Conservation (phyloP, 2,888 invertebrate species). For the Dynastes tityus region DNA sequence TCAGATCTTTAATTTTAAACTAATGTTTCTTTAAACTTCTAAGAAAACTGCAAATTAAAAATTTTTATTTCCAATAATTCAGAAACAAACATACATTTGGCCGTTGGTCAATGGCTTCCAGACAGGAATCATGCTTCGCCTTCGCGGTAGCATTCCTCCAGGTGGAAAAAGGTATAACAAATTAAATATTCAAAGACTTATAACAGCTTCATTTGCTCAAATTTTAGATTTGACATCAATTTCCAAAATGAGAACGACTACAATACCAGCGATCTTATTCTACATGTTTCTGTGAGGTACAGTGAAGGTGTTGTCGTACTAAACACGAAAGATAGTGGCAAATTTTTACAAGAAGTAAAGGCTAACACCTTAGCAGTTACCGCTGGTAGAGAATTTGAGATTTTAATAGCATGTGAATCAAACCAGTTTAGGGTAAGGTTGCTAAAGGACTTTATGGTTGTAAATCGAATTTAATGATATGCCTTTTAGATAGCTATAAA, state of each 20-base stretch:
- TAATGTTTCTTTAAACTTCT: background rate
- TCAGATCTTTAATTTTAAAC: too few relatives aligned
- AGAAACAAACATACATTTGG: slow-evolving; percentile 25
- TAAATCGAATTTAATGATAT: background rate
- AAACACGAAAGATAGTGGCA: slow-evolving; percentile 10
- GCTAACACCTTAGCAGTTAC: slow-evolving; percentile 14
- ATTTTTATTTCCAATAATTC: background rate
- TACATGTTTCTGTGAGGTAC: slow-evolving; percentile 28
- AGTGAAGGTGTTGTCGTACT: slow-evolving; percentile 14
- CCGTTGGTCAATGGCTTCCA: slow-evolving; percentile 11
- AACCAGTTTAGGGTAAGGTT: slow-evolving; percentile 25
- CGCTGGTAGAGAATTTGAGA: slow-evolving; percentile 36
- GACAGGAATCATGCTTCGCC: slow-evolving; percentile 19
- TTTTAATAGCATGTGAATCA: slow-evolving; percentile 22
- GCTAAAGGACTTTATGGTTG: background rate
- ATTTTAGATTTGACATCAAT: slow-evolving; percentile 23
- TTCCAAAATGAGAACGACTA: slow-evolving; percentile 27
- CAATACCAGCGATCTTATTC: slow-evolving; percentile 21
- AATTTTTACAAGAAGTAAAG: slow-evolving; percentile 1
- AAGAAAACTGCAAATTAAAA: background rate
- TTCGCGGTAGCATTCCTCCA: slow-evolving; percentile 12
- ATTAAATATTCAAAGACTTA: background rate
- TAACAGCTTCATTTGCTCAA: background rate
- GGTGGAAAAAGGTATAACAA: background rate
- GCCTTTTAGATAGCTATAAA: slow-evolving; percentile 24